phyloP scores from a whole-genome alignment of 2,797 vertebrate genomes.

The Myoxocephalus aenaeus region DNA sequence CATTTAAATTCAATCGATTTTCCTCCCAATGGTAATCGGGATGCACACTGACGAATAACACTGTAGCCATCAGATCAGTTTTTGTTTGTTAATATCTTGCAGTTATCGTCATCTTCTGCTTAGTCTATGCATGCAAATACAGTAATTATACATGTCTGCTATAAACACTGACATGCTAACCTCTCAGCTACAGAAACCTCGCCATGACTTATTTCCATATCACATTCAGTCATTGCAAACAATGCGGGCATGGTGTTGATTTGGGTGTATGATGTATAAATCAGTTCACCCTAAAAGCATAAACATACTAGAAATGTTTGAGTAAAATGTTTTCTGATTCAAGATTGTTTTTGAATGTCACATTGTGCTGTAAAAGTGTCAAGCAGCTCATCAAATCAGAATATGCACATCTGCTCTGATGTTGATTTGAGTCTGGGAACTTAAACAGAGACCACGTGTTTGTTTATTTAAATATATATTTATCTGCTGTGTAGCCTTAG shows the following conservation, averaged over 20 bases:
- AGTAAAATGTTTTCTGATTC: no score
- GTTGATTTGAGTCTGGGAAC: no score
- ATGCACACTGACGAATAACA: not conserved
- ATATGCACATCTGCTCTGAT: not conserved
- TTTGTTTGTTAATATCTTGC: not conserved
- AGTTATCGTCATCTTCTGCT: not conserved
- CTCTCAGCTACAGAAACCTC: not conserved
- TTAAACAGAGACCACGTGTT: no score
- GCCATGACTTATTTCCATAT: not conserved
- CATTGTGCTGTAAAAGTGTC: no score
- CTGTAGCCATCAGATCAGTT: not conserved
- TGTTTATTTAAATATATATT: no score
- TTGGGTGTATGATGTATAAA: not conserved
- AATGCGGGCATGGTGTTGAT: not conserved
- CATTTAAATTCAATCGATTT: not conserved
- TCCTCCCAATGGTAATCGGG: not conserved
- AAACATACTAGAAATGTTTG: not conserved
- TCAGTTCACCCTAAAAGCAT: not conserved
- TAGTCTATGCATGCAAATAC: not conserved
- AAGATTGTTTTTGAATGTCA: no score
- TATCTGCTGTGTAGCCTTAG: not conserved
- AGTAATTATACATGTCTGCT: not conserved
- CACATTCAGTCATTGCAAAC: not conserved
- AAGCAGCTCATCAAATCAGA: no score
- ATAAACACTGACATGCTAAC: not conserved